A percentile compares a stretch with the other conserved stretches of the same genome.
phyloP scores from a whole-genome alignment of 2,888 invertebrate species.

The Clitarchus hookeri region DNA sequence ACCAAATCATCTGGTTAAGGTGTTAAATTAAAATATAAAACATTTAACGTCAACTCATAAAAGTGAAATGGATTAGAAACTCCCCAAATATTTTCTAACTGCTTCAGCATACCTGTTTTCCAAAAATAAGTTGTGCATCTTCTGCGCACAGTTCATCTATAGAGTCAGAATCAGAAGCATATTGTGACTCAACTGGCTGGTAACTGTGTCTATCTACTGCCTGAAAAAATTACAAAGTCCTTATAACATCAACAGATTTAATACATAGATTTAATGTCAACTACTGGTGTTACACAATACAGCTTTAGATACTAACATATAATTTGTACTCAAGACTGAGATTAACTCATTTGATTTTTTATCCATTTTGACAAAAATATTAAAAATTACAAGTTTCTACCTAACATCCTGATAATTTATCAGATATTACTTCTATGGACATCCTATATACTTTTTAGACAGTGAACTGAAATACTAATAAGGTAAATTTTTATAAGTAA shows the following conservation, averaged over 20 bases:
- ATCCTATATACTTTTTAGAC: too few species aligned
- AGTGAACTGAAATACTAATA: too few species aligned
- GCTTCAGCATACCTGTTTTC: not conserved
- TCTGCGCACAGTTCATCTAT: constrained; percentile 1
- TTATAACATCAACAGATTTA: not conserved
- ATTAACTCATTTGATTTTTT: too few species aligned
- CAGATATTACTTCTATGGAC: too few species aligned
- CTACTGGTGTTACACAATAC: not conserved
- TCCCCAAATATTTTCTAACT: not conserved
- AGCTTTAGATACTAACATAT: not conserved
- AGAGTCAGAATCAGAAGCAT: not conserved
- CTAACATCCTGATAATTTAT: too few species aligned
- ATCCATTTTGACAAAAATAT: too few species aligned
- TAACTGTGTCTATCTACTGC: not conserved
- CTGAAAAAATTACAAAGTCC: not conserved
- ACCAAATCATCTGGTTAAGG: too few species aligned
- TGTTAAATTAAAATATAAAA: too few species aligned
- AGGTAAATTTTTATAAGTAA: too few species aligned
- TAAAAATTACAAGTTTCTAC: too few species aligned
- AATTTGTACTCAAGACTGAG: too few species aligned
- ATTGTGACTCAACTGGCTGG: constrained; percentile 3
- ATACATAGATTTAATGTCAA: not conserved
- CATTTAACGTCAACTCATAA: too few species aligned
- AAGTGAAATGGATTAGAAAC: not conserved
- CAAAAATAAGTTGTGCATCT: not conserved